A percentile compares a stretch with the other conserved stretches of the same genome.
Conservation (phyloP, 2,888 invertebrate species). For the Coelogynopora nodosa region DNA sequence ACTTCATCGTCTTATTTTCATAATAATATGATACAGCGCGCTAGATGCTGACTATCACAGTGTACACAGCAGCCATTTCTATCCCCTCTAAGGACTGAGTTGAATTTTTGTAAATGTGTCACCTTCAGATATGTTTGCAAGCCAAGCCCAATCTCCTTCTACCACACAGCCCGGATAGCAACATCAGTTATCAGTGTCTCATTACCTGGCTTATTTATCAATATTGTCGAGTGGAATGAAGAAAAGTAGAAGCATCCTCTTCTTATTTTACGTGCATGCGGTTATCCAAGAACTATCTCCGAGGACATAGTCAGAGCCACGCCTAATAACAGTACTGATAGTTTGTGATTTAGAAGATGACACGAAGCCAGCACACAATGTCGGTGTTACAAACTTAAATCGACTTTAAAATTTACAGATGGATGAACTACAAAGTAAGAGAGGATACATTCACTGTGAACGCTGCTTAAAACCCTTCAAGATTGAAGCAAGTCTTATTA, state of each 20-base stretch:
- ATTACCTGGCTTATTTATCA: not conserved
- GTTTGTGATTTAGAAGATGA: not conserved
- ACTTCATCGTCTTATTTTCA: no score
- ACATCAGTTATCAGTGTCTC: no score
- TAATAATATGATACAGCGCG: no score
- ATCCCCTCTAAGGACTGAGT: no score
- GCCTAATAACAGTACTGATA: not conserved
- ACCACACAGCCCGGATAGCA: no score
- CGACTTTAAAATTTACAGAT: not conserved
- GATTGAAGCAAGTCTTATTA: not conserved
- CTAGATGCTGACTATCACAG: no score
- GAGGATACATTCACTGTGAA: not conserved
- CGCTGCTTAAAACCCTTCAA: not conserved
- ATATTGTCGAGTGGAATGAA: not conserved
- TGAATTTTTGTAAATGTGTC: no score
- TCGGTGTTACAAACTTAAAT: not conserved
- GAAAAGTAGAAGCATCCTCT: no score
- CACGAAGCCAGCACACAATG: not conserved
- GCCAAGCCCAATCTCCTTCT: no score
- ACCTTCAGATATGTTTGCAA: no score
- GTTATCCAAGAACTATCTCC: not conserved
- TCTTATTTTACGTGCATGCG: no score
- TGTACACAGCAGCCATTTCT: no score
- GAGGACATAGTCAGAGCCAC: not conserved
- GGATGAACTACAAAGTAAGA: not conserved